Conservation (phyloP, 2,113 vertebrate species). For the Pyrgilauda ruficollis region DNA sequence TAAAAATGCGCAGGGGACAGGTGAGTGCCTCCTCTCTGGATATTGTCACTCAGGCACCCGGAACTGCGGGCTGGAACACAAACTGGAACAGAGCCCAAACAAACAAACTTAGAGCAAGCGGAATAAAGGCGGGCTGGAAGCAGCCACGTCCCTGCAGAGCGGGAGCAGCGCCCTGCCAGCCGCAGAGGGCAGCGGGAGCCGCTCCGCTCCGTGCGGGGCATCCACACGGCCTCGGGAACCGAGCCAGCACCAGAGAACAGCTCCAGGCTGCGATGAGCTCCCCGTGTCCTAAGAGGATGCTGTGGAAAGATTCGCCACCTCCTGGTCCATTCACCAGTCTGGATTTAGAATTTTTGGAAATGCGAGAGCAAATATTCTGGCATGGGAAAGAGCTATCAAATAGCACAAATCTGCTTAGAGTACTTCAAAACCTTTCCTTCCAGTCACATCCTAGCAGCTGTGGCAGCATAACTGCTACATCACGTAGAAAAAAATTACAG, state of each 20-base stretch:
- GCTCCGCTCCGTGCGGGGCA: not conserved
- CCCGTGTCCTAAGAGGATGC: not conserved
- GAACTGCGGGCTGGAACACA: not conserved
- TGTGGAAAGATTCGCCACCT: not conserved
- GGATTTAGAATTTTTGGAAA: not conserved
- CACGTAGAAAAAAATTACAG: accelerated
- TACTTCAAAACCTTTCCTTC: not conserved
- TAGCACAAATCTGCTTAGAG: not conserved
- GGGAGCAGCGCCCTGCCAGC: not conserved
- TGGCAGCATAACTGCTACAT: not conserved
- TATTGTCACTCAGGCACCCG: not conserved
- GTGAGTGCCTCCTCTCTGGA: not conserved
- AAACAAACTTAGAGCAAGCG: not conserved
- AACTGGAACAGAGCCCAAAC: not conserved
- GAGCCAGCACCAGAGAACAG: not conserved
- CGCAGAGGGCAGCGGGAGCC: not conserved
- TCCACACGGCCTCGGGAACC: not conserved
- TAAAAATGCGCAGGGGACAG: not conserved
- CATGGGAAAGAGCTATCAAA: not conserved
- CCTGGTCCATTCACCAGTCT: not conserved
- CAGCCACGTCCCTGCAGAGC: not conserved
- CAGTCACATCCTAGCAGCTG: not conserved
- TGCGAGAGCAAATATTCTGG: not conserved
- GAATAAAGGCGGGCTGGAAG: not conserved
- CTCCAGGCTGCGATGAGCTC: not conserved